phyloP scores from a whole-genome alignment of 2,113 vertebrate species.

The Semicossyphus pulcher region DNA sequence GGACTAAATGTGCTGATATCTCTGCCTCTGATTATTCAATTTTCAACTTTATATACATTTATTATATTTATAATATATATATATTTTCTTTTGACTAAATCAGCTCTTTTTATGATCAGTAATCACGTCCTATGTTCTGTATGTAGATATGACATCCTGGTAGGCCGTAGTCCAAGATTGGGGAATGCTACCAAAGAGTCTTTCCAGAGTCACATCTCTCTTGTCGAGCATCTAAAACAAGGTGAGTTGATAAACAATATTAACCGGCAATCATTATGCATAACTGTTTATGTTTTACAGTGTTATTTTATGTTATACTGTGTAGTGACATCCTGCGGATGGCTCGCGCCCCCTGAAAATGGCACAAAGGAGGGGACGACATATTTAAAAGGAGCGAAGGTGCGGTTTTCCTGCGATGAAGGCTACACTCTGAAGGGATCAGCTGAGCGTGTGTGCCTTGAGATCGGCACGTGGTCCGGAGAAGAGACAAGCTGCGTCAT shows the following conservation, averaged over 20 bases:
- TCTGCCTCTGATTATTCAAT: too few relatives aligned
- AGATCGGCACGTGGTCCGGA: slow-evolving; percentile 86
- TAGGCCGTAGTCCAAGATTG: slow-evolving; percentile 80
- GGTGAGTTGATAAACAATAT: slow-evolving; percentile 73
- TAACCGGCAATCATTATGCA: not conserved
- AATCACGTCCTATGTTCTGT: not conserved
- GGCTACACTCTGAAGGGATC: slow-evolving; percentile 85
- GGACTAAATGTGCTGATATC: too few relatives aligned
- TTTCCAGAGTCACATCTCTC: slow-evolving; percentile 78
- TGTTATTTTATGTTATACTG: not conserved
- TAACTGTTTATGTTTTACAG: not conserved
- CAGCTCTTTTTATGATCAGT: not conserved
- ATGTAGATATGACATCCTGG: slow-evolving; percentile 79
- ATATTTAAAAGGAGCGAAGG: slow-evolving; percentile 84
- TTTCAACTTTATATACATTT: too few relatives aligned
- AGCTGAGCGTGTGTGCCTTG: slow-evolving; percentile 81
- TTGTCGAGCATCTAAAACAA: slow-evolving; percentile 78
- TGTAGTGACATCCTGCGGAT: slow-evolving; percentile 90
- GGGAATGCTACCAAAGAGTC: slow-evolving; percentile 84
- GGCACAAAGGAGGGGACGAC: slow-evolving; percentile 85
- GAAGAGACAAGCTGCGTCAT: slow-evolving; percentile 73
- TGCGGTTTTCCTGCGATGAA: slow-evolving; percentile 82
- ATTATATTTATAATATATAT: too few relatives aligned
- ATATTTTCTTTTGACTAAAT: too few relatives aligned
- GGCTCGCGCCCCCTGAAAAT: slow-evolving; percentile 85